Conservation (phyloP, 2,797 vertebrate species). For the Alauda arvensis region DNA sequence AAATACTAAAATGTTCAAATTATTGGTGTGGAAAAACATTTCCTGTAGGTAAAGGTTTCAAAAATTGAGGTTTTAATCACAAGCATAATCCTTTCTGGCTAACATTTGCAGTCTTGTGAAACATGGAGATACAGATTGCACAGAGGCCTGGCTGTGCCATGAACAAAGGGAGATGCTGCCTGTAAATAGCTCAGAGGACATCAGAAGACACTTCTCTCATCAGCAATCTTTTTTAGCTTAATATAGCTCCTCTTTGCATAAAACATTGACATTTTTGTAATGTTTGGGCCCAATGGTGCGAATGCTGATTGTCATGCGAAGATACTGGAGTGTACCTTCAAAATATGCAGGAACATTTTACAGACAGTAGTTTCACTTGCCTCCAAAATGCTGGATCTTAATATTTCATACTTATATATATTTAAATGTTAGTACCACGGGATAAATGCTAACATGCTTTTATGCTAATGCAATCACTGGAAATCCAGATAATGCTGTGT, state of each 20-base stretch:
- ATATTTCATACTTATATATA: conserved; percentile 72
- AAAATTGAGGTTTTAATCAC: conserved; percentile 42
- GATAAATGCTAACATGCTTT: conserved; percentile 65
- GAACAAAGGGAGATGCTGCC: conserved; percentile 41
- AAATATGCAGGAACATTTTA: conserved; percentile 50
- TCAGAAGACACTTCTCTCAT: conserved; percentile 53
- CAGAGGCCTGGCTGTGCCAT: neutral
- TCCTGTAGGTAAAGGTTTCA: conserved; percentile 35
- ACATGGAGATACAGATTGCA: neutral
- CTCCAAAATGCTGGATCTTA: conserved; percentile 56
- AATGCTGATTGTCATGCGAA: conserved; percentile 58
- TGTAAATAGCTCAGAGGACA: conserved; percentile 59
- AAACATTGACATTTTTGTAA: conserved; percentile 67
- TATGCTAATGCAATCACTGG: conserved; percentile 66
- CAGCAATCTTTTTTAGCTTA: conserved; percentile 61
- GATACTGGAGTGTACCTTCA: conserved; percentile 44
- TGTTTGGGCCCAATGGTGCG: conserved; percentile 52
- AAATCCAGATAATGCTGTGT: conserved; percentile 63
- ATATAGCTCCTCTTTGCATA: conserved; percentile 66
- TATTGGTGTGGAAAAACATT: conserved; percentile 45
- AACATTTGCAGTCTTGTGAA: conserved; percentile 16
- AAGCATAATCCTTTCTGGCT: conserved; percentile 39
- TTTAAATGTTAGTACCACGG: conserved; percentile 64
- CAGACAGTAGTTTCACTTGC: conserved; percentile 48
- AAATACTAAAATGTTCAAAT: conserved; percentile 41